phyloP scores from a whole-genome alignment of 64 coral and sea anemone species.

The Platygyra sinensis region DNA sequence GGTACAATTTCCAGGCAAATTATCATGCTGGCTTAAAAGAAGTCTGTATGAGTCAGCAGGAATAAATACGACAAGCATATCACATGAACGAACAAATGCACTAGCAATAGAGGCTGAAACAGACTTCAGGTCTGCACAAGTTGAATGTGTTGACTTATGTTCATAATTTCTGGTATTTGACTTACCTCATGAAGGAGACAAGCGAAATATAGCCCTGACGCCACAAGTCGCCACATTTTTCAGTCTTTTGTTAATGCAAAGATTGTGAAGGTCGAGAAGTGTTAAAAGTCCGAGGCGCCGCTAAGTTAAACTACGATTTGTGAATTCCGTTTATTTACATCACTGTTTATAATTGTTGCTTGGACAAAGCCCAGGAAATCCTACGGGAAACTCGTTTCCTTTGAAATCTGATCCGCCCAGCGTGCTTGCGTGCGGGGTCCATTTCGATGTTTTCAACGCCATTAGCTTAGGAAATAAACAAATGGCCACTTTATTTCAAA shows the following conservation, averaged over 20 bases:
- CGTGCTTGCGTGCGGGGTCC: neutral
- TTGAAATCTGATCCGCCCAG: constrained; percentile 6
- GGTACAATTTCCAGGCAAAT: neutral
- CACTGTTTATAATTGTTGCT: neutral
- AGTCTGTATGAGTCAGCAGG: no score
- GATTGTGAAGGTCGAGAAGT: no score
- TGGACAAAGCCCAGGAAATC: constrained; percentile 29
- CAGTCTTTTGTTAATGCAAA: neutral
- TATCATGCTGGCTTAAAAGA: no score
- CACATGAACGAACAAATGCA: neutral
- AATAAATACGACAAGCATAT: no score
- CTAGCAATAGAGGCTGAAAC: neutral
- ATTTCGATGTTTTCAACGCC: neutral
- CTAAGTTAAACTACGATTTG: neutral
- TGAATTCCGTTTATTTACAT: neutral
- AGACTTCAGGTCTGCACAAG: no score
- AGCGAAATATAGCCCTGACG: neutral
- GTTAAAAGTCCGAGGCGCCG: neutral
- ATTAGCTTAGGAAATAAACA: neutral
- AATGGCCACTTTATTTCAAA: neutral
- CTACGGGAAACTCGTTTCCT: neutral
- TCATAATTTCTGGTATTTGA: no score
- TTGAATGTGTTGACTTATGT: no score
- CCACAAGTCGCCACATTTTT: neutral
- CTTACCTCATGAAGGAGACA: no score